Base-by-base conservation (phyloP, 2,797 vertebrate genomes). In the Oreochromis grahami region DNA sequence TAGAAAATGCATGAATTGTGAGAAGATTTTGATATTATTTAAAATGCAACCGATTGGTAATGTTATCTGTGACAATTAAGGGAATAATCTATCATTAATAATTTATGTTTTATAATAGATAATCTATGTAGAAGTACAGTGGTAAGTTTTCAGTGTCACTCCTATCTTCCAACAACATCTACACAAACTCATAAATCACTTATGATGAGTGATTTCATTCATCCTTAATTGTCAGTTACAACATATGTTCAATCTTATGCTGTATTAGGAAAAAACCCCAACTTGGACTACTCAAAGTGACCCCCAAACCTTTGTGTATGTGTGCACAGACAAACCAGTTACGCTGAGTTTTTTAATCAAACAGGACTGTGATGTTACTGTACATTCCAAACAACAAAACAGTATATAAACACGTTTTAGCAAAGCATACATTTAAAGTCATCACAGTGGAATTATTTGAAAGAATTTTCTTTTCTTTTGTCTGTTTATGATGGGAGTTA, bases 321-420 rank as follows among this genome's bases (percentile, higher is more conserved):
- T 50, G 53, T 68, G 45, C 26, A 58, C 84, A 84, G 68, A 70
- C 32, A 43, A 56, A 85, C 41, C 60, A 36, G 29, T 56, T 65
- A 21, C 17, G 12, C 65, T 8, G 72, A n/a, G 26, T 72, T 86
- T 82, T 65, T 70, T 19, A 51, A 68, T 79, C 21, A 45, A 58
- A 78, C 78, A 74, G 36, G 83, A 87, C 86, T 87, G 82, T 87
- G 84, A 82, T 82, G 72, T 79, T 80, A 84, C 77, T 92, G 88
- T 92, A 94, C 91, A 93, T 94, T 94, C 92, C 91, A 92, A 83
- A 84, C 65, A 36, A 86, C 72, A 56, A 78, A 76, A 77, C 85
- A 77, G 8, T 55, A 19, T 77, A 19, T 10, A 51, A 32, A 26
- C 83, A 38, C 32, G 55, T 77, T 60, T 88, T 56, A 34, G 10